Evolutionary conservation across 2,888 invertebrate genomes (phyloP).

Genomic region (Andrena bucephala): DNA sequence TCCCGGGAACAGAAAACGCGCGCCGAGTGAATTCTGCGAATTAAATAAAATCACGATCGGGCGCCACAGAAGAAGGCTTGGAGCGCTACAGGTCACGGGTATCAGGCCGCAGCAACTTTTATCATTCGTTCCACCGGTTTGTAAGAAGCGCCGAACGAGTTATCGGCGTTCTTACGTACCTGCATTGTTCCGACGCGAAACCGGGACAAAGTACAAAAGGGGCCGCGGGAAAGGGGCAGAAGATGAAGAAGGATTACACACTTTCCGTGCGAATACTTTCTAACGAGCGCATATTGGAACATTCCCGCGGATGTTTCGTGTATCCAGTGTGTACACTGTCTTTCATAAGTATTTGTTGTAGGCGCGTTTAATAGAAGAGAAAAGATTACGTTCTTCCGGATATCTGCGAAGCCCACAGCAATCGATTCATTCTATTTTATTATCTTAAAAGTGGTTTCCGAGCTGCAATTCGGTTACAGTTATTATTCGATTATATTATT

Average conservation of each 20-base stretch:
- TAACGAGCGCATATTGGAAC: conserved; percentile 3
- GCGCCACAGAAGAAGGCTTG: background rate
- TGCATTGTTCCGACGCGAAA: background rate
- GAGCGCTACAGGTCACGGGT: background rate
- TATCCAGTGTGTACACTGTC: background rate
- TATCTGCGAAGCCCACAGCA: too few species aligned
- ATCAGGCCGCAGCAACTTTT: background rate
- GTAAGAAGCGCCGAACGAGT: background rate
- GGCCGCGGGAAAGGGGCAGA: background rate
- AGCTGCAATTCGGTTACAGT: too few species aligned
- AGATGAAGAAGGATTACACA: background rate
- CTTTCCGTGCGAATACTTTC: conserved; percentile 20
- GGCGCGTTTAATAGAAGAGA: too few species aligned
- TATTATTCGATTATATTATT: too few species aligned
- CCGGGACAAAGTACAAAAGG: background rate
- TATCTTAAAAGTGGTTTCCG: too few species aligned
- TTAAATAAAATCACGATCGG: conserved; percentile 1
- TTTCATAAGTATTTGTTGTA: too few species aligned
- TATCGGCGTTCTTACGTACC: background rate
- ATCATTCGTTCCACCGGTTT: background rate
- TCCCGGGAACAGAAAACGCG: background rate
- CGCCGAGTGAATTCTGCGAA: background rate
- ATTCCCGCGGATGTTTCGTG: conserved; percentile 32
- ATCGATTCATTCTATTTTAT: too few species aligned
- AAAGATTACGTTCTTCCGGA: too few species aligned